phyloP scores from a whole-genome alignment of 2,888 invertebrate species.

The Sphaerophoria taeniata region DNA sequence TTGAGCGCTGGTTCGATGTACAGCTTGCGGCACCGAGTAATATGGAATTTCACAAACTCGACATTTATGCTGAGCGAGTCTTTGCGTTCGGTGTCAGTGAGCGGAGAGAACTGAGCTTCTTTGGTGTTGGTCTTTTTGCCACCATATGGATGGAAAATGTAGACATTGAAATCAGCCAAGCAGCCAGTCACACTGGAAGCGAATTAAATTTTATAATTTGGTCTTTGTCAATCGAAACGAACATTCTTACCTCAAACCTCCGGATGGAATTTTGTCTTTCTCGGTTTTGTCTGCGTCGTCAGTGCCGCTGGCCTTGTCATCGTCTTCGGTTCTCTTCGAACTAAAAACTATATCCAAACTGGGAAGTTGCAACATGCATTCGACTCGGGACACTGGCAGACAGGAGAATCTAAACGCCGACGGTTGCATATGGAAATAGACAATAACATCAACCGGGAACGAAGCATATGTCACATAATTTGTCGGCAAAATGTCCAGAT shows the following conservation, averaged over 20 bases:
- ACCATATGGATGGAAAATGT: conserved; percentile 99
- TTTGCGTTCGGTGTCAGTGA: conserved; percentile 94
- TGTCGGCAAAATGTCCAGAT: conserved; percentile 86
- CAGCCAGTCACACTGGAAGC: conserved; percentile 96
- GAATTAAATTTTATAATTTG: too few relatives aligned
- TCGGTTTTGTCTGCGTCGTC: conserved; percentile 76
- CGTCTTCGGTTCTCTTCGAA: conserved; percentile 92
- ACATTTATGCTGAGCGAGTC: conserved; percentile 98
- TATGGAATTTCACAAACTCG: conserved; percentile 97
- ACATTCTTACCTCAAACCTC: conserved; percentile 79
- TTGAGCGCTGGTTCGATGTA: conserved; percentile 86
- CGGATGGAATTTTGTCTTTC: conserved; percentile 80
- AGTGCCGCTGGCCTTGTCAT: conserved; percentile 73
- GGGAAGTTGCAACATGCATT: conserved; percentile 97
- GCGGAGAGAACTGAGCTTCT: conserved; percentile 93
- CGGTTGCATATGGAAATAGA: conserved; percentile 99
- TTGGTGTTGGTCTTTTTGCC: conserved; percentile 91
- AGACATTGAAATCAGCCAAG: conserved; percentile 97
- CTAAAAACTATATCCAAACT: conserved; percentile 99
- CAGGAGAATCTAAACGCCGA: conserved; percentile 98
- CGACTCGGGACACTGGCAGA: conserved; percentile 96
- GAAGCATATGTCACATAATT: conserved; percentile 94
- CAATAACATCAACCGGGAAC: conserved; percentile 99
- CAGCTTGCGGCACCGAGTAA: conserved; percentile 94
- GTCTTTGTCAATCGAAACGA: not conserved